A percentile compares a stretch with the other conserved stretches of the same genome.
These are phyloP conservation scores for Lumbricus terrestris DNA, from an alignment of 2,888 invertebrate species.

Conservation along the genomic window DNA sequence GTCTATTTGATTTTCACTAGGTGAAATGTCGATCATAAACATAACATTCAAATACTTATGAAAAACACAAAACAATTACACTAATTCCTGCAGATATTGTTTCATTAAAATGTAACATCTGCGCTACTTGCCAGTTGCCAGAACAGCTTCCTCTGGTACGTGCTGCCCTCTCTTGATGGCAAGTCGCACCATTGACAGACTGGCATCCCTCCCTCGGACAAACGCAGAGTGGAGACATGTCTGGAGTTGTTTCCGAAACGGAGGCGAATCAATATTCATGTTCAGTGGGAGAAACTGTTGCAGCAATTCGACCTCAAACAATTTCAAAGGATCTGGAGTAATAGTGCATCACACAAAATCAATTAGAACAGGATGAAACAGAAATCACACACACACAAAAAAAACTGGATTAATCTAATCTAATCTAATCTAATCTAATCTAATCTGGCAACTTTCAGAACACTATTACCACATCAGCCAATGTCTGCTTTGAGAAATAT, in stretches of 20 bases:
- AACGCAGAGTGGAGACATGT: conserved; percentile 40
- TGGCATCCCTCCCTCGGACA: conserved; percentile 20
- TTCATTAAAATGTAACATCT: not conserved
- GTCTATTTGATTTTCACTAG: not conserved
- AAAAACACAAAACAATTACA: not conserved
- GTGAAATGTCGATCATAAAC: not conserved
- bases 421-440: not conserved
- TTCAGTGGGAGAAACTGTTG: conserved; percentile 48
- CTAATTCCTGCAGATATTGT: not conserved
- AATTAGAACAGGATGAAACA: not conserved
- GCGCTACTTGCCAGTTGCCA: not conserved
- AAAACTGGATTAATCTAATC: not conserved
- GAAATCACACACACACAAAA: not conserved
- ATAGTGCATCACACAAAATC: not conserved
- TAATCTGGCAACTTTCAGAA: not conserved
- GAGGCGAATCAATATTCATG: conserved; percentile 55
- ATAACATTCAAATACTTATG: not conserved
- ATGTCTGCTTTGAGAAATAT: no score
- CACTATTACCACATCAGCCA: no score
- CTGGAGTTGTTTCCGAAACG: conserved; percentile 54
- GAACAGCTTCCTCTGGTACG: not conserved
- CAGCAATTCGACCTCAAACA: conserved; percentile 45
- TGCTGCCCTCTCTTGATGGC: not conserved
- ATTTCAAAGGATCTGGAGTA: conserved; percentile 22
- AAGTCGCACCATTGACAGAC: conserved; percentile 12